Conservation (phyloP, 1,140 invertebrate species). For the Trigoniulus corallinus region DNA sequence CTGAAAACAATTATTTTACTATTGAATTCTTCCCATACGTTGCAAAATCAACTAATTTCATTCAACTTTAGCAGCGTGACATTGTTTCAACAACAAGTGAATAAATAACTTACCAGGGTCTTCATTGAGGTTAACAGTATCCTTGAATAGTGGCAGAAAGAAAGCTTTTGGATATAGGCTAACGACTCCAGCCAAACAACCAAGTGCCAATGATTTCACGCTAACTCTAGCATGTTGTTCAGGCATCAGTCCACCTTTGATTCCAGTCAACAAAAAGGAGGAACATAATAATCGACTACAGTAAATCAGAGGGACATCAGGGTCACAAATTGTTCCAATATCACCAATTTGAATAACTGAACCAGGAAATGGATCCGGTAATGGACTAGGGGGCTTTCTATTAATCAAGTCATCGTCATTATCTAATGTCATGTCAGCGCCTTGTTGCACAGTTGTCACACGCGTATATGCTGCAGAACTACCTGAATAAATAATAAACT, state of each 20-base stretch:
- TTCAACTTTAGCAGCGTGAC: too few species aligned
- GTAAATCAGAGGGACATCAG: slow-evolving; percentile 48
- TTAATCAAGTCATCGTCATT: too few species aligned
- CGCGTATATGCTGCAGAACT: too few species aligned
- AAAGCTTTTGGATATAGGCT: slow-evolving; percentile 50
- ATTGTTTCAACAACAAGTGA: slow-evolving; percentile 1
- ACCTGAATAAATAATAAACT: too few species aligned
- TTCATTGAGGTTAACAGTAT: background rate
- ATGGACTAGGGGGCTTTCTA: too few species aligned
- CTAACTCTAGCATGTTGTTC: slow-evolving; percentile 58
- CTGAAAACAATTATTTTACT: background rate
- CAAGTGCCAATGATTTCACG: slow-evolving; percentile 61
- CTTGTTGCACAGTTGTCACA: too few species aligned
- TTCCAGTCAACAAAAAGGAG: slow-evolving; percentile 53
- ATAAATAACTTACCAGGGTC: slow-evolving; percentile 10
- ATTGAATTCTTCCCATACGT: too few species aligned
- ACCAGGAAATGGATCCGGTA: background rate
- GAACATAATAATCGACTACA: slow-evolving; percentile 53
- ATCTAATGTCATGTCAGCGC: too few species aligned
- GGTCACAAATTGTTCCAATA: slow-evolving; percentile 46
- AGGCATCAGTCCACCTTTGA: slow-evolving; percentile 37
- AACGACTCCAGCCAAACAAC: slow-evolving; percentile 49
- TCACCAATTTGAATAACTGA: slow-evolving; percentile 18
- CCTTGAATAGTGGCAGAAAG: slow-evolving; percentile 33
- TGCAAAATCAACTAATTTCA: too few species aligned